Base-by-base conservation (phyloP, 2,888 invertebrate species). In the Ophioninae sp. region DNA sequence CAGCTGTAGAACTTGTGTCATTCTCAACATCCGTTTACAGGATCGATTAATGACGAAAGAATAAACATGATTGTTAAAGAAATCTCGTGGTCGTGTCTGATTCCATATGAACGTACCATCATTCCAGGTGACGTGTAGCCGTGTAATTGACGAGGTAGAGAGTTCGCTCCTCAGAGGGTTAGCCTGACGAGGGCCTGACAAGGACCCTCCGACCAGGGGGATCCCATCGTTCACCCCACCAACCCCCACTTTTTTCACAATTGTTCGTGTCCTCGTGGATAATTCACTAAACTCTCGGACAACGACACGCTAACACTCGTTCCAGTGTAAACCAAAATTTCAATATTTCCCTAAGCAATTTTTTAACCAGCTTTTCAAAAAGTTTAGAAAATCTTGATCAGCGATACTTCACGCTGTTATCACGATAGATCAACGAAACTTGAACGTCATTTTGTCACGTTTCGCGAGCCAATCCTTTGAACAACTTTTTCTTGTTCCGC, bases 21-120 rank as follows among this genome's bases (percentile, higher is more conserved):
- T 51, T 17, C 51, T 13, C 51, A 5, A 17, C 13, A 51, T 17
- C 17, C 6, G 51, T 17, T 44, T 1, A 51, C n/a, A 10, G 65
- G 39, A 30, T 64, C 39, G 6, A 41, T 44, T 10, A 68, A 9
- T 13, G 13, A 8, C n/a, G 63, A 13, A 17, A 51, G 6, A 17
- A 13, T 5, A 44, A 74, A 51, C 17, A 64, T 39, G 7, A 39
- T 56, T 58, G 22, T 75, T 30, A 56, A 13, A 17, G 17, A 17
- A 30, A 30, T 30, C 30, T 51, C 51, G 17, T 3, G 17, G 6
- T 76, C 8, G 23, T 61, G 13, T 59, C 20, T 73, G 30, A 61
- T 79, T 69, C 63, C 17, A 20, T 64, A 81, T 84, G 81, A 79
- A 91, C 92, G 84, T 91, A 92, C 92, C 92, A 92, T 92, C 92